A percentile compares a stretch with the other conserved stretches of the same genome.
Evolutionary conservation across 2,797 vertebrate genomes (phyloP).

Genomic region (Ispidina picta): DNA sequence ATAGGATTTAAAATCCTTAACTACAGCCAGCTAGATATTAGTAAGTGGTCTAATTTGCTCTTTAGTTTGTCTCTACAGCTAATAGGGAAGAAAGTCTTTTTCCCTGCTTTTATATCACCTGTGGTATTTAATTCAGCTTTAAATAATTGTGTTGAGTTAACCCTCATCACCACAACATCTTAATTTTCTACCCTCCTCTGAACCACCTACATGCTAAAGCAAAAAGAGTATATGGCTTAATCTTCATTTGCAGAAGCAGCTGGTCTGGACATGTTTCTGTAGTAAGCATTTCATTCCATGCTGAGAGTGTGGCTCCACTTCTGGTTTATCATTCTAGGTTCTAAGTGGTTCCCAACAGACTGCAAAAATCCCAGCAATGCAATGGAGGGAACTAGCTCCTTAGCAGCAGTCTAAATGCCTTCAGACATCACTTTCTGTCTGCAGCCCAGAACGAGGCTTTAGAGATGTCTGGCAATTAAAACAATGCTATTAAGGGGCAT

Average conservation of each 20-base stretch:
- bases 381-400: constrained; percentile 8
- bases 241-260: constrained; percentile 16
- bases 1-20: neutral
- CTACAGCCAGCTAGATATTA: neutral
- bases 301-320: neutral
- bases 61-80: neutral
- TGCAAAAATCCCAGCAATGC: constrained; percentile 24
- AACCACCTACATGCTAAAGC: neutral
- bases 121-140: neutral
- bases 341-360: neutral
- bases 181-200: neutral
- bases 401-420: constrained; percentile 3
- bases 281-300: neutral
- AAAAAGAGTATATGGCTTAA: neutral
- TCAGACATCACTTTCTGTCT: neutral
- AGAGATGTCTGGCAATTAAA: constrained; percentile 45
- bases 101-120: constrained; percentile 18
- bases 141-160: neutral
- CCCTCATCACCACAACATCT: neutral
- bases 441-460: neutral
- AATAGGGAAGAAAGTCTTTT: neutral
- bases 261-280: constrained; percentile 9
- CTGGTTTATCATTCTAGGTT: constrained; percentile 11
- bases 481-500: neutral
- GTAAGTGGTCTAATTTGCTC: neutral